Evolutionary conservation across 2,888 invertebrate species (phyloP).

Genomic region (Tipula vernalis): DNA sequence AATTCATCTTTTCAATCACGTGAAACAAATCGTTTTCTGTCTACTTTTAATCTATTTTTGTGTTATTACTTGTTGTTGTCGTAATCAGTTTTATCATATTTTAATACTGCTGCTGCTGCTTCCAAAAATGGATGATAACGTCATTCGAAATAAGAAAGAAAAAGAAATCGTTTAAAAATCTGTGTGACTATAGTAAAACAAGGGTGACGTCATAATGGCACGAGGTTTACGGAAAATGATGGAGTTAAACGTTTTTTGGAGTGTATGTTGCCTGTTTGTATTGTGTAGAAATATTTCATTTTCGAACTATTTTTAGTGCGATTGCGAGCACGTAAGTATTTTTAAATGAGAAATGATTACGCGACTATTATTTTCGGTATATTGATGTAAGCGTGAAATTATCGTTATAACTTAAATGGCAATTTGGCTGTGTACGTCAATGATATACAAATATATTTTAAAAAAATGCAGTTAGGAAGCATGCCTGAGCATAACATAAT

Average conservation of each 20-base stretch:
- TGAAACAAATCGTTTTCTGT: background rate
- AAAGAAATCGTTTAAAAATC: background rate
- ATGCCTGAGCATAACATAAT: no score
- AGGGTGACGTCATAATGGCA: background rate
- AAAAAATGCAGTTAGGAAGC: no score
- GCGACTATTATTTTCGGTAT: background rate
- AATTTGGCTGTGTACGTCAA: background rate
- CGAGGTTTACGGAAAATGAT: background rate
- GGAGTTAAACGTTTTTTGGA: background rate
- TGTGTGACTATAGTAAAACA: background rate
- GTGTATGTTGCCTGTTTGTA: background rate
- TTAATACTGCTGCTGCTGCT: background rate
- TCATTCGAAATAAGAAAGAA: background rate
- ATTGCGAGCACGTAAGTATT: background rate
- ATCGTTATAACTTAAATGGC: background rate
- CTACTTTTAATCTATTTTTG: background rate
- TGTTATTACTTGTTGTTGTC: background rate
- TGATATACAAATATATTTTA: no score
- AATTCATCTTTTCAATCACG: background rate
- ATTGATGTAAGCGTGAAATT: background rate
- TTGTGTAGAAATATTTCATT: background rate
- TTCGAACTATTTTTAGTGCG: background rate
- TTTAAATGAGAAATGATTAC: background rate
- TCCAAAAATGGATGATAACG: background rate
- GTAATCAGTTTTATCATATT: background rate